Conservation (phyloP, 1,140 invertebrate species). For the Drosophila punjabiensis region DNA sequence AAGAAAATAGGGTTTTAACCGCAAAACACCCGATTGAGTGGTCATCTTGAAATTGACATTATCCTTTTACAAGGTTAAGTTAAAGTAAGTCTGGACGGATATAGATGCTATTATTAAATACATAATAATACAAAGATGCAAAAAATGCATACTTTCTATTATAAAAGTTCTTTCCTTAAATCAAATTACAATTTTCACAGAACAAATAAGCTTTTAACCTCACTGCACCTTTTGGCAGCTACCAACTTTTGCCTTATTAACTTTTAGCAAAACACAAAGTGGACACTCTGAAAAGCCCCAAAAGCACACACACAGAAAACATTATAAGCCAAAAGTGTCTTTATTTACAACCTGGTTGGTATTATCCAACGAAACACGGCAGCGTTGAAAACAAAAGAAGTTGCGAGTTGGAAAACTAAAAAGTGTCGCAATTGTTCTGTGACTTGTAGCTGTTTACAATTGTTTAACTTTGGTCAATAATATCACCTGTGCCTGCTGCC, state of each 20-base stretch:
- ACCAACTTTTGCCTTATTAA: conserved; percentile 22
- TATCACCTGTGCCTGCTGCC: conserved; percentile 65
- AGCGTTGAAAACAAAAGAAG: conserved; percentile 9
- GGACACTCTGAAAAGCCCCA: not conserved
- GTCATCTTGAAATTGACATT: conserved; percentile 13
- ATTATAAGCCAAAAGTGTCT: conserved; percentile 17
- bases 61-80: no score
- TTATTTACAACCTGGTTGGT: conserved; percentile 17
- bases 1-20: not conserved
- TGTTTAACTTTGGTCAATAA: conserved; percentile 79
- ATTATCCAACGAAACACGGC: conserved; percentile 7
- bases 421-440: conserved; percentile 68
- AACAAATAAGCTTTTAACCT: not conserved
- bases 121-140: no score
- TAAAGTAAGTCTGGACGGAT: not conserved
- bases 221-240: not conserved
- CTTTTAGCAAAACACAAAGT: conserved; percentile 6
- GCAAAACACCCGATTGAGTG: not conserved
- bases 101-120: no score
- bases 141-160: no score
- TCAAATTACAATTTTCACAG: not conserved
- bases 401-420: conserved; percentile 60
- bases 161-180: not conserved
- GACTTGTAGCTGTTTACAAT: conserved; percentile 70
- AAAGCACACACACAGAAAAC: conserved; percentile 4